These are phyloP conservation scores for Scolopax rusticola DNA, from an alignment of 2,797 vertebrate species.

Conservation along the genomic window DNA sequence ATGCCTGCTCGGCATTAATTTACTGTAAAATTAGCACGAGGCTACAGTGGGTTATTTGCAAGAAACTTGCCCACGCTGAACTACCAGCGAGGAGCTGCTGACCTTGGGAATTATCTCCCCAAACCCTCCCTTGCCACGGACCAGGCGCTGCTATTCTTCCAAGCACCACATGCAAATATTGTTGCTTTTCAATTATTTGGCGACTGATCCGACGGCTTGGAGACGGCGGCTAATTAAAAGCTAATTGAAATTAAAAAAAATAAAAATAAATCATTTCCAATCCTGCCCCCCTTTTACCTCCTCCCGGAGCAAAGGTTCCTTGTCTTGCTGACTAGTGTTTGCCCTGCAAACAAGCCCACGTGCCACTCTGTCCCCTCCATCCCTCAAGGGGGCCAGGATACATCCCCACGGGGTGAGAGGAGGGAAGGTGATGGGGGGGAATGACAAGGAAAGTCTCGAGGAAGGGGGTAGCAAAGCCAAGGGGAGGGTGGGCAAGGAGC, in stretches of 20 bases:
- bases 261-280: constrained; percentile 64
- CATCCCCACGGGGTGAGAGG: rapidly evolving
- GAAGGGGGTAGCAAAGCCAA: rapidly evolving
- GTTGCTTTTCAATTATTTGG: constrained; percentile 79
- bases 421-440: background rate
- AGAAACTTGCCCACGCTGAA: constrained; percentile 38
- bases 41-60: constrained; percentile 31
- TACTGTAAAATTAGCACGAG: constrained; percentile 67
- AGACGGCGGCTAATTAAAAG: constrained; percentile 81
- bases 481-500: background rate
- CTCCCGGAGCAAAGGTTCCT: constrained; percentile 49
- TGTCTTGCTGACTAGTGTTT: background rate
- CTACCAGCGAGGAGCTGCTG: constrained; percentile 42
- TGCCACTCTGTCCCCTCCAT: background rate
- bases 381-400: background rate
- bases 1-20: constrained; percentile 63
- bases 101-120: constrained; percentile 67
- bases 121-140: constrained; percentile 49
- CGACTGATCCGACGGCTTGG: constrained; percentile 60
- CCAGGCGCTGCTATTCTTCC: constrained; percentile 65
- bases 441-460: background rate
- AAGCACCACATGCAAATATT: constrained; percentile 73
- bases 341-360: constrained; percentile 3
- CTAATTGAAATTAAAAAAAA: constrained; percentile 78
- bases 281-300: constrained; percentile 32